These are phyloP conservation scores for Bombus turneri DNA, from an alignment of 1,140 invertebrate species.

Conservation along the genomic window DNA sequence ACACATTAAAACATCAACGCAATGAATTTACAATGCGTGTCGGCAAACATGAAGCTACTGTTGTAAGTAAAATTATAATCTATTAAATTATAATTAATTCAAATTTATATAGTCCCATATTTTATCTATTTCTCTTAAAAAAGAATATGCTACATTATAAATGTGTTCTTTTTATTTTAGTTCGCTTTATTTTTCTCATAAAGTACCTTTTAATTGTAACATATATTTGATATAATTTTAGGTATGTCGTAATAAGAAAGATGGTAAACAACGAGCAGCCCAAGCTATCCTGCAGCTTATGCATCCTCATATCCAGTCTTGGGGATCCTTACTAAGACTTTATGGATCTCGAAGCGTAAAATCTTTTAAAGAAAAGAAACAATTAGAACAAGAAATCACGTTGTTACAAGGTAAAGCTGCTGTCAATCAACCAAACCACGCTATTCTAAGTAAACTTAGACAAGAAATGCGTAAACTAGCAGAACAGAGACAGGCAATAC, in stretches of 20 bases:
- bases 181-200: background rate
- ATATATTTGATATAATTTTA: conserved; percentile 43
- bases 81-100: background rate
- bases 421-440: conserved; percentile 95
- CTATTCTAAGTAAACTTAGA: conserved; percentile 94
- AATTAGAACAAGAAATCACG: conserved; percentile 97
- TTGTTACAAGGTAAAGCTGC: conserved; percentile 94
- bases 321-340: conserved; percentile 95
- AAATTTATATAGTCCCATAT: background rate
- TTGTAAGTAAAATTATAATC: conserved; percentile 78
- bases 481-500: conserved; percentile 86
- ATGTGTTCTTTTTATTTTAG: background rate
- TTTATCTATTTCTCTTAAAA: background rate
- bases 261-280: conserved; percentile 98
- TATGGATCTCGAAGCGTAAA: conserved; percentile 97
- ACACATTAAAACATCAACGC: conserved; percentile 94
- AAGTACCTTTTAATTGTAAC: background rate
- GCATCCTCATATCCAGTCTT: conserved; percentile 96
- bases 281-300: conserved; percentile 96
- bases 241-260: conserved; percentile 96
- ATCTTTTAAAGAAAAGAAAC: conserved; percentile 96
- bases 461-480: conserved; percentile 93
- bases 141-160: background rate
- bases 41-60: conserved; percentile 94
- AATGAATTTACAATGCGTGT: conserved; percentile 98